These are phyloP conservation scores for Diaperis boleti DNA, from an alignment of 2,888 invertebrate species.

Conservation along the genomic window DNA sequence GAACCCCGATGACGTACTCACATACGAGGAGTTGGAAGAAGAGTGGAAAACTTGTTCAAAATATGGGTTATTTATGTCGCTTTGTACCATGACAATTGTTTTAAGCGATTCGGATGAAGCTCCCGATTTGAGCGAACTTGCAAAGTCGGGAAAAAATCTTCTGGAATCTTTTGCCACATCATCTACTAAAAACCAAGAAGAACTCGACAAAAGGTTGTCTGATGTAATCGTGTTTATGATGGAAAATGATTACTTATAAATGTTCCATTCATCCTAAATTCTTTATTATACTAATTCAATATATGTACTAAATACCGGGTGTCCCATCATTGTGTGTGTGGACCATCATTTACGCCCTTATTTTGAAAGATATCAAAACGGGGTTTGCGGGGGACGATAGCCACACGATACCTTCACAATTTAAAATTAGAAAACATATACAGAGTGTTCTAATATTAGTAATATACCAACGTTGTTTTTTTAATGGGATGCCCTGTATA, in stretches of 20 bases:
- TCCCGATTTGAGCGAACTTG: conserved; percentile 28
- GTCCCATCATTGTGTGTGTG: too few relatives aligned
- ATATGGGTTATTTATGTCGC: conserved; percentile 35
- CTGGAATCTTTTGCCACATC: neutral
- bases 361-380: too few relatives aligned
- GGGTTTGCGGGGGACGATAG: too few relatives aligned
- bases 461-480: too few relatives aligned
- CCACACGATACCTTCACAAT: too few relatives aligned
- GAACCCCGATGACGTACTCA: conserved; percentile 48
- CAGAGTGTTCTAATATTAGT: too few relatives aligned
- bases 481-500: too few relatives aligned
- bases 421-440: too few relatives aligned
- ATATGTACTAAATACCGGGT: too few relatives aligned
- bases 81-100: conserved; percentile 24
- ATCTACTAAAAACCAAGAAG: conserved; percentile 5
- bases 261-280: too few relatives aligned
- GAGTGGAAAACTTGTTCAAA: conserved; percentile 38
- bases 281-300: too few relatives aligned
- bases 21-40: conserved; percentile 39
- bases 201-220: conserved; percentile 10
- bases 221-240: conserved; percentile 25
- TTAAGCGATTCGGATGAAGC: conserved; percentile 26
- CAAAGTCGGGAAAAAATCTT: conserved; percentile 11
- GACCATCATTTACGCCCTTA: too few relatives aligned
- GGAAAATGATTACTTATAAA: conserved; percentile 22